These are phyloP conservation scores for Xanthorhoe designata DNA, from an alignment of 2,888 invertebrate species.

Conservation along the genomic window DNA sequence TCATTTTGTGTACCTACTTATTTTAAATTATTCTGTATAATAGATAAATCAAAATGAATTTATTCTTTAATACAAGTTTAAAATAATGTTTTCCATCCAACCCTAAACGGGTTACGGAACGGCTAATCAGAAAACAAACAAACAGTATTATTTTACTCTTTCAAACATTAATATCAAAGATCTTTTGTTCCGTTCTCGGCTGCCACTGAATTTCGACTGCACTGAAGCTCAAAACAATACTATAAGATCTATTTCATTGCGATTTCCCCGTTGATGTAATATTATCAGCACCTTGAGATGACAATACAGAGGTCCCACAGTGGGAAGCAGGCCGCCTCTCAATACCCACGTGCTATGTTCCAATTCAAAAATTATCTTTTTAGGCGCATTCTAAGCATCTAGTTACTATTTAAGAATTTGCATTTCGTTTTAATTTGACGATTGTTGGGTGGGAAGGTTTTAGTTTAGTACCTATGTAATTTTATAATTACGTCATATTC, in stretches of 20 bases:
- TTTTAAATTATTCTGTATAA: too few species aligned
- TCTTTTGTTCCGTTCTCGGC: neutral
- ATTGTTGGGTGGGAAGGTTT: constrained; percentile 11
- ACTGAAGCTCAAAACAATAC: neutral
- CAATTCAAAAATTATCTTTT: constrained; percentile 27
- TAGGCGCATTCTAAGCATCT: constrained; percentile 27
- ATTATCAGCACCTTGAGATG: constrained; percentile 30
- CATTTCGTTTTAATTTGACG: constrained; percentile 10
- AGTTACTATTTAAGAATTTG: constrained; percentile 18
- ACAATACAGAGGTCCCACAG: constrained; percentile 22
- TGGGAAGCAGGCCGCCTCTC: constrained; percentile 25
- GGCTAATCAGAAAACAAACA: too few species aligned
- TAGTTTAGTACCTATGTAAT: too few species aligned
- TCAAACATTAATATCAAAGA: neutral
- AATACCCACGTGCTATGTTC: constrained; percentile 12
- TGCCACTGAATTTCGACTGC: neutral
- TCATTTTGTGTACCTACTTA: too few species aligned
- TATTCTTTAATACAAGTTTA: too few species aligned
- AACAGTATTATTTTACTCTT: too few species aligned
- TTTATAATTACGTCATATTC: constrained; percentile 7
- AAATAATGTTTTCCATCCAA: too few species aligned
- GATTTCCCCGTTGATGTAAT: constrained; percentile 24
- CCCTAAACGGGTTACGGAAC: too few species aligned
- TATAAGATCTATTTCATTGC: constrained; percentile 19
- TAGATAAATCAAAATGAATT: too few species aligned